phyloP scores from a whole-genome alignment of 37 sponge, comb jelly and placozoan species.

The Oopsacas minuta region DNA sequence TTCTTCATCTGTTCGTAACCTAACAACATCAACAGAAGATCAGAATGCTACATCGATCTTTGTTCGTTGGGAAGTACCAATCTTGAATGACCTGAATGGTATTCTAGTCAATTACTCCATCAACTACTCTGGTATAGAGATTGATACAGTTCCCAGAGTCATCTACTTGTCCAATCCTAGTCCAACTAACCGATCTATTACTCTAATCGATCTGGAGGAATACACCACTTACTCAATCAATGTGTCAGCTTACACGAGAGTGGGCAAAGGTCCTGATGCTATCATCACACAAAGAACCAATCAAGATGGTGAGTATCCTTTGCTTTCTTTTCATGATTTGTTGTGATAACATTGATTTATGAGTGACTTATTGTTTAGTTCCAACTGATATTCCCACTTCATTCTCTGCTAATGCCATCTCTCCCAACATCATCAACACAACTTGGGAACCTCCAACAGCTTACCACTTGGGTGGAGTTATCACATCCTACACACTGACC shows the following conservation, averaged over 20 bases:
- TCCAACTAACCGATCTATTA: background rate
- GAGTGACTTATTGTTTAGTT: background rate
- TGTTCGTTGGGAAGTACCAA: background rate
- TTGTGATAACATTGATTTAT: background rate
- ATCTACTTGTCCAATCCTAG: constrained; percentile 6
- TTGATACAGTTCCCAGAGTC: constrained; percentile 16
- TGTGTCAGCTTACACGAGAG: background rate
- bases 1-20: background rate
- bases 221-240: background rate
- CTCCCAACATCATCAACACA: too few relatives aligned
- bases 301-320: constrained; percentile 2
- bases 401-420: background rate
- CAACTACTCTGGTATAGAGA: background rate
- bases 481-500: too few relatives aligned
- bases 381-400: background rate
- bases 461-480: too few relatives aligned
- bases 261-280: constrained; percentile 17
- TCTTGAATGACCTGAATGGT: constrained; percentile 6
- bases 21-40: background rate
- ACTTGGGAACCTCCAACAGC: too few relatives aligned
- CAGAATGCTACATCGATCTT: background rate
- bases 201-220: background rate
- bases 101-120: background rate
- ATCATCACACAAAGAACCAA: background rate
- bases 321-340: background rate